Evolutionary conservation across 64 coral and sea anemone genomes (phyloP), one percentile per base, ranked within the genome.

Genomic region (Acropora yongei): DNA sequence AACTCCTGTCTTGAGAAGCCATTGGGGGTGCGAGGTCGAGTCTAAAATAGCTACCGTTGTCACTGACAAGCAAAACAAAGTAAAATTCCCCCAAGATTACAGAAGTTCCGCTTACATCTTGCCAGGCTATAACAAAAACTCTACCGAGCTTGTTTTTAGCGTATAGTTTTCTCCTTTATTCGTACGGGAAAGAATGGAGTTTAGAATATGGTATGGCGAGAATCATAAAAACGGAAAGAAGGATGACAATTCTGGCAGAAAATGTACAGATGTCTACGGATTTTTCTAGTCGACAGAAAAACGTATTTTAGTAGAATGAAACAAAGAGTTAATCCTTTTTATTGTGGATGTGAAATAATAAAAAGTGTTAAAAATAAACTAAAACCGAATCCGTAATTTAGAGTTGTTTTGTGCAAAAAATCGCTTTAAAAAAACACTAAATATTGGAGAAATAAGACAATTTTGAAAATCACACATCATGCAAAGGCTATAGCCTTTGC

Each of bases 91-190:
- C 18, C 41, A 85, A 6, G 12, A 44, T 18, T 82, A 58, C 68
- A 8, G 41, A 1, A 61, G 44, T 6, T 4, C 0, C 5, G 0
- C 1, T 6, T 89, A 89, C 45, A 5, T 0, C 10, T 5, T 92
- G 5, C 39, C 48, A 4, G 81, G 81, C 48, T 68, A 77, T 17
- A 7, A 92, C 74, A 6, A 11, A 14, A 85, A 67, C 57, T 92
- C 90, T 1, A 44, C 90, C 44, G 68, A 92, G 17, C 46, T 92
- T 11, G 41, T 92, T 5, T 92, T 76, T 42, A 63, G 65, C 6
- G 14, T 4, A 4, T 44, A 77, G 1, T 63, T 73, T 4, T 53
- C 12, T 10, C 81, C 81, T n/a, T 43, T 44, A 13, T 76, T 1
- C 1, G 90, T 92, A 13, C 9, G 8, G 2, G 44, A 42, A 17